These are phyloP conservation scores for Petrolisthes cinctipes DNA, from an alignment of 2,888 invertebrate species.

Conservation along the genomic window DNA sequence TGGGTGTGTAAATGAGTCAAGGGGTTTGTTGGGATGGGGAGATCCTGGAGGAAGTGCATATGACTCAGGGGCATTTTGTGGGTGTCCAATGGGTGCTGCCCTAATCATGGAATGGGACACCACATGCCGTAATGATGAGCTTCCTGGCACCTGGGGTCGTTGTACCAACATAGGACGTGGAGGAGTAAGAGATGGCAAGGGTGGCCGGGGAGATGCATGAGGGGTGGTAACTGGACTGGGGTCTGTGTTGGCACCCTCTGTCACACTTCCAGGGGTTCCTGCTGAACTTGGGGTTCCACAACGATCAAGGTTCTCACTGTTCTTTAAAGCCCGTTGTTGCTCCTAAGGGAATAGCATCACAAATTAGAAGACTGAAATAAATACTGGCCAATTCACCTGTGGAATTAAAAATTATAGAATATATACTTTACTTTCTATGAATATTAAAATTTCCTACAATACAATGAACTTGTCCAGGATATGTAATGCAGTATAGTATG, in stretches of 20 bases:
- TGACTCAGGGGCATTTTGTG: slow-evolving; percentile 26
- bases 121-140: slow-evolving; percentile 34
- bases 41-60: slow-evolving; percentile 43
- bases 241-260: slow-evolving; percentile 39
- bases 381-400: not conserved
- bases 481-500: not conserved
- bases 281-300: slow-evolving; percentile 26
- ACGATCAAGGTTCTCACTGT: slow-evolving; percentile 38
- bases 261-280: slow-evolving; percentile 33
- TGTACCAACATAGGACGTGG: slow-evolving; percentile 46
- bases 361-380: not conserved
- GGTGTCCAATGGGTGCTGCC: slow-evolving; percentile 35
- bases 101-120: slow-evolving; percentile 39
- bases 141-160: slow-evolving; percentile 41
- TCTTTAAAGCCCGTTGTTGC: slow-evolving; percentile 56
- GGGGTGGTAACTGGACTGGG: slow-evolving; percentile 51
- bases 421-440: not conserved
- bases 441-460: not conserved
- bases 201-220: slow-evolving; percentile 53
- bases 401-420: not conserved
- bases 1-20: slow-evolving; percentile 41
- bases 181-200: slow-evolving; percentile 51
- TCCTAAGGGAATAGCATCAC: slow-evolving; percentile 33
- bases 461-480: not conserved
- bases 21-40: slow-evolving; percentile 37